A percentile compares a stretch with the other conserved stretches of the same genome.
Evolutionary conservation across 2,888 invertebrate genomes (phyloP).

Genomic region (Hypercompe scribonia): DNA sequence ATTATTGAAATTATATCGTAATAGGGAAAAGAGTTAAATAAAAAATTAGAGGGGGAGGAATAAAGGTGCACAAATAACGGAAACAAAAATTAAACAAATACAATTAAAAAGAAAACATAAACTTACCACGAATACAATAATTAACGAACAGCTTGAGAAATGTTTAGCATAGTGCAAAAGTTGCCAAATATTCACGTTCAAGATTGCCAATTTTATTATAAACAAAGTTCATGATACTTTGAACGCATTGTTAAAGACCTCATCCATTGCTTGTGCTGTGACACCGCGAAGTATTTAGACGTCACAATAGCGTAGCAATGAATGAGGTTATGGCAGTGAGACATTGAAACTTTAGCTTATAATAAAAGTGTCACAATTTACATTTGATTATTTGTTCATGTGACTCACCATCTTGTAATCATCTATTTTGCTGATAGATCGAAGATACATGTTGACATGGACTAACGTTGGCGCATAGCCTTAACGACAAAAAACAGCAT

Average conservation of each 20-base stretch:
- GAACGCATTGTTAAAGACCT: conserved; percentile 30
- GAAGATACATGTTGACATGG: conserved; percentile 97
- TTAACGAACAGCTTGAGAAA: conserved; percentile 73
- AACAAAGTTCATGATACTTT: conserved; percentile 63
- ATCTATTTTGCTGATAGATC: conserved; percentile 99
- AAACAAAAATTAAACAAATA: conserved; percentile 46
- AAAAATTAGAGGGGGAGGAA: conserved; percentile 49
- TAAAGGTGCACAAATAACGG: conserved; percentile 55
- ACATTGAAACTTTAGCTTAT: conserved; percentile 69
- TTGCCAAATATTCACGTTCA: conserved; percentile 70
- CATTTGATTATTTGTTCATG: conserved; percentile 56
- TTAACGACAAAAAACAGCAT: conserved; percentile 81
- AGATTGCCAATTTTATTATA: conserved; percentile 74
- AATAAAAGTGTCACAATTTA: conserved; percentile 71
- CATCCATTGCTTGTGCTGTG: conserved; percentile 33
- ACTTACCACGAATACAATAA: conserved; percentile 70
- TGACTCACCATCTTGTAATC: conserved; percentile 99
- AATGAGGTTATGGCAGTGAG: conserved; percentile 27
- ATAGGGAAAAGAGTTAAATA: conserved; percentile 41
- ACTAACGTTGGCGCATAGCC: conserved; percentile 95
- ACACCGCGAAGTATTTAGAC: conserved; percentile 19
- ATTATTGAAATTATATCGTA: conserved; percentile 32
- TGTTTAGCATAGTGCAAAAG: conserved; percentile 79
- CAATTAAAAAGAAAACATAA: conserved; percentile 52
- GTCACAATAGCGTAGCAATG: conserved; percentile 31